Evolutionary conservation across 2,113 vertebrate species (phyloP).

Genomic region (Trinectes maculatus): DNA sequence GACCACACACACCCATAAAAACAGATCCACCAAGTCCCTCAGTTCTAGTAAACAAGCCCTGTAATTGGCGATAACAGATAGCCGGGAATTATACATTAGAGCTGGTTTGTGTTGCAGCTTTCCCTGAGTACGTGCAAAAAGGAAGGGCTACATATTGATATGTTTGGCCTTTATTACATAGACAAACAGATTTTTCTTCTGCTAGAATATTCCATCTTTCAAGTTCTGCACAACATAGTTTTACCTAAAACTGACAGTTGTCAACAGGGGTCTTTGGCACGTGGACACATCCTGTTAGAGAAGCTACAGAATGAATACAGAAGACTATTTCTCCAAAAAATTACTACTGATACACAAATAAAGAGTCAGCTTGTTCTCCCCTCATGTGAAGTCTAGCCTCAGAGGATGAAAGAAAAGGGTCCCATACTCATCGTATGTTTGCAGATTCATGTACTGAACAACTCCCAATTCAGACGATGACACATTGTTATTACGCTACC

Average conservation of each 20-base stretch:
- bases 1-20: constrained; percentile 27
- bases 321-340: neutral
- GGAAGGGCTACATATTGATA: constrained; percentile 1
- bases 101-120: constrained; percentile 14
- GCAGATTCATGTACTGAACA: neutral
- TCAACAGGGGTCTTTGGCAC: no score
- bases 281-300: neutral
- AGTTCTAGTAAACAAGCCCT: constrained; percentile 53
- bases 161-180: neutral
- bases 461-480: neutral
- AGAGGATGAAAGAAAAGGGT: no score
- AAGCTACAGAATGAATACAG: neutral
- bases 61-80: constrained; percentile 54
- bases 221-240: neutral
- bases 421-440: neutral
- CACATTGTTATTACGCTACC: neutral
- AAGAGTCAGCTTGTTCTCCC: no score
- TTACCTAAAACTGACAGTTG: neutral
- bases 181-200: neutral
- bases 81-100: constrained; percentile 47
- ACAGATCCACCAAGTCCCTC: constrained; percentile 26
- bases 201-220: neutral
- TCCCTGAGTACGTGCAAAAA: constrained; percentile 5
- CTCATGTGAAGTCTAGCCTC: no score
- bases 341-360: no score